A percentile compares a stretch with the other conserved stretches of the same genome.
Evolutionary conservation across 2,888 invertebrate species (phyloP).

Genomic region (Punctoribates punctum): DNA sequence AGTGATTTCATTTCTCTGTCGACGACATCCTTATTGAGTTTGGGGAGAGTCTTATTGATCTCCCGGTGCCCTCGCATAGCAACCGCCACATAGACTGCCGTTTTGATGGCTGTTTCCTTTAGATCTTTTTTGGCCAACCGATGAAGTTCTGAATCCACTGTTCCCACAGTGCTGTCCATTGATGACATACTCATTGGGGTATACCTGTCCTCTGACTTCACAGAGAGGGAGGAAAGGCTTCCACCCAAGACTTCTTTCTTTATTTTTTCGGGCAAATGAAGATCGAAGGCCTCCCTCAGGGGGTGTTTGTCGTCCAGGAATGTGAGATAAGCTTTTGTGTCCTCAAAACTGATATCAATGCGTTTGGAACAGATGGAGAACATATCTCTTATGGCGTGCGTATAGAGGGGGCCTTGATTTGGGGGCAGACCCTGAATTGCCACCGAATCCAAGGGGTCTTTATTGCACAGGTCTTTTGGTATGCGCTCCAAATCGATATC

Average conservation of each 20-base stretch:
- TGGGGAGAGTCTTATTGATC: neutral
- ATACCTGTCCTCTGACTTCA: neutral
- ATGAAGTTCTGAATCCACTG: too few relatives aligned
- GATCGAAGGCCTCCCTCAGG: neutral
- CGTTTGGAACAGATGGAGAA: constrained; percentile 39
- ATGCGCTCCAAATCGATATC: constrained; percentile 46
- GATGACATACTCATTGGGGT: neutral
- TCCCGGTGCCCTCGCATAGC: constrained; percentile 59
- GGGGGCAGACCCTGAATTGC: constrained; percentile 56
- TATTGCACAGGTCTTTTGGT: constrained; percentile 52
- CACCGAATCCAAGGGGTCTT: constrained; percentile 73
- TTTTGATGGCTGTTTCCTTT: constrained; percentile 17
- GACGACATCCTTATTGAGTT: neutral
- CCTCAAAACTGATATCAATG: constrained; percentile 59
- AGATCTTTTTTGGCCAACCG: neutral
- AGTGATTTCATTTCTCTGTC: neutral
- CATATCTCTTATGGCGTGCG: constrained; percentile 46
- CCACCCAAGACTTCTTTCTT: neutral
- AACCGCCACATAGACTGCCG: constrained; percentile 69
- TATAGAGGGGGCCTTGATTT: constrained; percentile 53
- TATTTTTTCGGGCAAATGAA: neutral
- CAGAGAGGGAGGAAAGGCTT: neutral
- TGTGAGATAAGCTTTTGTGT: constrained; percentile 41
- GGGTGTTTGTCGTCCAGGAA: constrained; percentile 24
- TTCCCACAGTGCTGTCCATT: neutral